phyloP scores from a whole-genome alignment of 1,140 invertebrate genomes.

The Armadillidium nasatum region DNA sequence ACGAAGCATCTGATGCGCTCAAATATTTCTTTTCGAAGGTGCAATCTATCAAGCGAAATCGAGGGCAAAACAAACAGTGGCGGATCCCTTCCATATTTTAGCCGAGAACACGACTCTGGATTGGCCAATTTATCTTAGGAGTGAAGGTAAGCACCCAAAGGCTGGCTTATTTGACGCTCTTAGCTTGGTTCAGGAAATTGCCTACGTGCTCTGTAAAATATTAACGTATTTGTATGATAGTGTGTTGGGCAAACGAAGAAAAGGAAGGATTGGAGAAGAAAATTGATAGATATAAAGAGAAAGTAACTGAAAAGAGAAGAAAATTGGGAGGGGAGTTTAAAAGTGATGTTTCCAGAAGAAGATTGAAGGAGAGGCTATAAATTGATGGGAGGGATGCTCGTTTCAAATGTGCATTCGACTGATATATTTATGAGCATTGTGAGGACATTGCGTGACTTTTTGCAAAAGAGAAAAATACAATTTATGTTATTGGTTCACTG shows the following conservation, averaged over 20 bases:
- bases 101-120: slow-evolving; percentile 8
- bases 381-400: too few species aligned
- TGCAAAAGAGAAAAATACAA: too few species aligned
- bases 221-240: slow-evolving; percentile 6
- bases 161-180: slow-evolving; percentile 11
- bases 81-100: slow-evolving; percentile 9
- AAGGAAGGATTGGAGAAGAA: not conserved
- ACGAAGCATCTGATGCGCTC: slow-evolving; percentile 1
- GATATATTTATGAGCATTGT: too few species aligned
- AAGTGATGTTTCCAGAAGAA: too few species aligned
- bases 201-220: slow-evolving; percentile 8
- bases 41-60: not conserved
- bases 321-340: not conserved
- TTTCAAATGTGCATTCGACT: too few species aligned
- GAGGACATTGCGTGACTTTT: too few species aligned
- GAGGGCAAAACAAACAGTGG: slow-evolving; percentile 5
- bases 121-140: slow-evolving; percentile 12
- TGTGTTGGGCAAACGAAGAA: not conserved
- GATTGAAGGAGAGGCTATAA: too few species aligned
- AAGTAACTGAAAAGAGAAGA: not conserved
- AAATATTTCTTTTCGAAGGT: slow-evolving; percentile 6
- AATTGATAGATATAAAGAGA: not conserved
- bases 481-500: too few species aligned
- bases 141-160: slow-evolving; percentile 11
- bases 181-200: slow-evolving; percentile 7